These are phyloP conservation scores for Lonchura striata DNA, from an alignment of 2,113 vertebrate species.

Conservation along the genomic window DNA sequence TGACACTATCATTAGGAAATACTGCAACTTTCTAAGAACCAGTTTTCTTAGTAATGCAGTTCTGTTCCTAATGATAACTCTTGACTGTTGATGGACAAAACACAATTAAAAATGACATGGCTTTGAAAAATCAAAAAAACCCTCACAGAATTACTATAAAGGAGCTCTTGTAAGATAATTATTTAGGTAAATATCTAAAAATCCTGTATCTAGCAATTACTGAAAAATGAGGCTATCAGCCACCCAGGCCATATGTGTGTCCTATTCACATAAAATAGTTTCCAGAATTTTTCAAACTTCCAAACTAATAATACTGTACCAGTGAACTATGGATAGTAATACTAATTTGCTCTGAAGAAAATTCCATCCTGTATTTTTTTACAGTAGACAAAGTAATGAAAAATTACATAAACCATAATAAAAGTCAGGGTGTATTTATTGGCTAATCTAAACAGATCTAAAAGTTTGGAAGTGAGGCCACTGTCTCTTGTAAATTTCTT, in stretches of 20 bases:
- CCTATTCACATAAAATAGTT: background rate
- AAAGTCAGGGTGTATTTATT: background rate
- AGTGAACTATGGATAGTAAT: background rate
- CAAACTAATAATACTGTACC: background rate
- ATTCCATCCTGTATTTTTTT: background rate
- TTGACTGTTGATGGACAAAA: background rate
- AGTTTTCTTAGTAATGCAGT: background rate
- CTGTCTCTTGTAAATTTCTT: background rate
- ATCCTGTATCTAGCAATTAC: background rate
- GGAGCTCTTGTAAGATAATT: background rate
- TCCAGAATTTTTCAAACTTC: background rate
- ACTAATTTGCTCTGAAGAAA: background rate
- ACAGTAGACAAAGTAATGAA: background rate
- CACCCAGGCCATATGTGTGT: accelerated
- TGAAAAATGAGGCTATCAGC: background rate
- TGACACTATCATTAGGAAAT: background rate
- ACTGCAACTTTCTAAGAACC: background rate
- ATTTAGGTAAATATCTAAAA: background rate
- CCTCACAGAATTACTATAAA: background rate
- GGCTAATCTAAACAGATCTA: background rate
- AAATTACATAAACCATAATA: background rate
- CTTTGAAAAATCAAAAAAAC: background rate
- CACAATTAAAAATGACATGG: accelerated
- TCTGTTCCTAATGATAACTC: background rate
- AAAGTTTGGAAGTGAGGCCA: background rate